These are phyloP conservation scores for Oligia strigilis DNA, from an alignment of 2,888 invertebrate genomes.

Conservation along the genomic window DNA sequence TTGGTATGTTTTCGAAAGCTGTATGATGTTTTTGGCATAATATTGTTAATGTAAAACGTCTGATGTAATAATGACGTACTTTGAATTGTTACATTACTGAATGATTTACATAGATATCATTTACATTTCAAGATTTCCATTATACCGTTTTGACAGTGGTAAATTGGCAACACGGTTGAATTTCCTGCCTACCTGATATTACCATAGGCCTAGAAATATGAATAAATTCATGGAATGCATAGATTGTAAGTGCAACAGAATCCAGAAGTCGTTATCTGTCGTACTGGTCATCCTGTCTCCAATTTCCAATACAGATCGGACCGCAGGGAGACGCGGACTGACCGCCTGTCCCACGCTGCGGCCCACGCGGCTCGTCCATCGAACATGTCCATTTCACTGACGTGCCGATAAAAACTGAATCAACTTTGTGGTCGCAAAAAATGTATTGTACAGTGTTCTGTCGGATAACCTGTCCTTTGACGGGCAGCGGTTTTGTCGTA, in stretches of 20 bases:
- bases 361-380: conserved; percentile 74
- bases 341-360: conserved; percentile 70
- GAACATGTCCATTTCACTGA: conserved; percentile 75
- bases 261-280: conserved; percentile 29
- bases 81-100: conserved; percentile 18
- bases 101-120: conserved; percentile 20
- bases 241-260: conserved; percentile 11
- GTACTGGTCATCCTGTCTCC: conserved; percentile 25
- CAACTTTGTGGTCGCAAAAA: conserved; percentile 73
- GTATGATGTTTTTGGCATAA: conserved; percentile 60
- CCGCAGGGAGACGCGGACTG: conserved; percentile 47
- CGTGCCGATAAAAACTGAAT: conserved; percentile 73
- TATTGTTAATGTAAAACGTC: conserved; percentile 37
- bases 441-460: conserved; percentile 66
- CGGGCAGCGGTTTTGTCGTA: conserved; percentile 65
- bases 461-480: conserved; percentile 68
- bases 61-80: conserved; percentile 44
- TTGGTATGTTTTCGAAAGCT: conserved; percentile 57
- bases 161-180: conserved; percentile 2
- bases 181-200: neutral
- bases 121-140: conserved; percentile 6
- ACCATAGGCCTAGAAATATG: neutral
- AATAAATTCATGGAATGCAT: conserved; percentile 27
- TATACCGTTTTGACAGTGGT: neutral
- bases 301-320: conserved; percentile 56